phyloP scores from a whole-genome alignment of 2,113 vertebrate genomes.

The Corythoichthys haematopterus region DNA sequence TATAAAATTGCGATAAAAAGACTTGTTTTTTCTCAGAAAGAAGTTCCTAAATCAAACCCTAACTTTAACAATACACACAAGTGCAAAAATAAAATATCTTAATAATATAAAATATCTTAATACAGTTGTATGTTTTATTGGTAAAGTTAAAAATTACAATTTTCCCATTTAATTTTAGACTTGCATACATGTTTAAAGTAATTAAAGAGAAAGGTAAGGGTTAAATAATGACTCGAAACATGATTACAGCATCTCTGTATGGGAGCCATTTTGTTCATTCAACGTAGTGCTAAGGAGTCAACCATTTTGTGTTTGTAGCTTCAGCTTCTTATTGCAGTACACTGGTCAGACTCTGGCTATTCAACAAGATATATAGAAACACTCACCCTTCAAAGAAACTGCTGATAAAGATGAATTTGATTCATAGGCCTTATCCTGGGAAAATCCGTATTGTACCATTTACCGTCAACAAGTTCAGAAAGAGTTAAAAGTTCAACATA shows the following conservation, averaged over 20 bases:
- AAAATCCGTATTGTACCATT: conserved; percentile 53
- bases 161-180: neutral
- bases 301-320: conserved; percentile 74
- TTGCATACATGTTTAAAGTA: neutral
- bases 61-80: too few species aligned
- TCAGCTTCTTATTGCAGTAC: conserved; percentile 33
- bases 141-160: too few species aligned
- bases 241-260: conserved; percentile 15
- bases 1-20: too few species aligned
- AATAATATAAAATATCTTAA: too few species aligned
- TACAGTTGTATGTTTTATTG: too few species aligned
- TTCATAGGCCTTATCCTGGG: conserved; percentile 39
- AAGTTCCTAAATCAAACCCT: too few species aligned
- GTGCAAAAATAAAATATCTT: too few species aligned
- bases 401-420: conserved; percentile 23
- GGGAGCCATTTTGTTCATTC: conserved; percentile 76
- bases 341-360: neutral
- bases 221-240: conserved; percentile 11
- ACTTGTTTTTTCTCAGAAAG: too few species aligned
- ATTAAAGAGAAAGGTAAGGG: conserved; percentile 5
- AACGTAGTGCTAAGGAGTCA: conserved; percentile 37
- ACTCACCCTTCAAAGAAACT: conserved; percentile 17
- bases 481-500: conserved; percentile 27
- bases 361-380: conserved; percentile 14
- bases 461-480: conserved; percentile 32